Conservation (phyloP, 2,113 vertebrate genomes). For the Otis tarda region DNA sequence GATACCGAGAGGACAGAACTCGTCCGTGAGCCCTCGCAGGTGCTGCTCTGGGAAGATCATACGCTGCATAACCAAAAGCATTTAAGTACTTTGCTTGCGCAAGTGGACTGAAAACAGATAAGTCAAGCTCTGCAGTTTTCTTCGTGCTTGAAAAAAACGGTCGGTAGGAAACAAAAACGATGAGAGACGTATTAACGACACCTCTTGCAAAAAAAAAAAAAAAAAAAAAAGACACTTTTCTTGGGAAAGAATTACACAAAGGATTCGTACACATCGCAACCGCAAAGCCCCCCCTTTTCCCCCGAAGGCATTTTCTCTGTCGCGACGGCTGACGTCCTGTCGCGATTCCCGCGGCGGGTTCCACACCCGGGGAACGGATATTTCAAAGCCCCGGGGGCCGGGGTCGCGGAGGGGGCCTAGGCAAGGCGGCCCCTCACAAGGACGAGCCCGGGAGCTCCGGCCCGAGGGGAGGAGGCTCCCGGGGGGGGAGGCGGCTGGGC, state of each 20-base stretch:
- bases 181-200: not conserved
- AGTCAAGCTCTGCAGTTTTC: not conserved
- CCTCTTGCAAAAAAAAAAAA: not conserved
- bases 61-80: not conserved
- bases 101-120: not conserved
- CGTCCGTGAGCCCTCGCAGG: not conserved
- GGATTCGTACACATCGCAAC: slow-evolving; percentile 2
- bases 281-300: not conserved
- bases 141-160: not conserved
- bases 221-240: not conserved
- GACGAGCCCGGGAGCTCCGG: not conserved
- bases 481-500: no score
- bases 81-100: not conserved
- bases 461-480: not conserved
- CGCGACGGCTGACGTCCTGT: not conserved
- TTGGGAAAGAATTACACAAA: slow-evolving; percentile 25
- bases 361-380: not conserved
- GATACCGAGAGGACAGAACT: not conserved
- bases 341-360: not conserved
- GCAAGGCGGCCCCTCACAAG: not conserved
- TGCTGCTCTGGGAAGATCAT: not conserved
- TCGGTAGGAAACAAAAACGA: not conserved
- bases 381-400: not conserved
- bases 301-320: not conserved
- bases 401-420: not conserved